Evolutionary conservation across 2,888 invertebrate genomes (phyloP).

Genomic region (Ophraella communa): DNA sequence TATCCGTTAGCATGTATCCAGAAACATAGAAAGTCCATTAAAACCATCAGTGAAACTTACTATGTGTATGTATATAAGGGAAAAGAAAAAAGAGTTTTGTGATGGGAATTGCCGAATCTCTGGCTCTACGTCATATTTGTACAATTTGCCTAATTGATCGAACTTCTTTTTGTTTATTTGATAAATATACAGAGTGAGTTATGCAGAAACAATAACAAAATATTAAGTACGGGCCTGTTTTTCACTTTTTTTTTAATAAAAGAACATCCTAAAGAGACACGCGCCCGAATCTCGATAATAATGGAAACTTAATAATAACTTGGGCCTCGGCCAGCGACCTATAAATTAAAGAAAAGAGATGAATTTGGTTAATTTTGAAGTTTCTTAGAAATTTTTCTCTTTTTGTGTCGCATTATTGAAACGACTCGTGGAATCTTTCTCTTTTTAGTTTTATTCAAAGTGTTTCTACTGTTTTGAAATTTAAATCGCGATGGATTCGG

Average conservation of each 20-base stretch:
- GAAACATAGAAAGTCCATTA: conserved; percentile 60
- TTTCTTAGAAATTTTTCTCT: conserved; percentile 30
- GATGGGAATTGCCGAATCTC: conserved; percentile 2
- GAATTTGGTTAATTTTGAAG: conserved; percentile 45
- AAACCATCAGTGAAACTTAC: conserved; percentile 54
- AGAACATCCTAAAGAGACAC: no score
- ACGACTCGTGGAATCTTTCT: conserved; percentile 9
- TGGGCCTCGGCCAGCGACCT: no score
- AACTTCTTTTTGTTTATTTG: not conserved
- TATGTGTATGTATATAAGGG: conserved; percentile 37
- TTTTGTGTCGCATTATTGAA: conserved; percentile 17
- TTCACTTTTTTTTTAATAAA: no score
- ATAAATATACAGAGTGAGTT: not conserved
- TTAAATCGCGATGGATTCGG: conserved; percentile 11
- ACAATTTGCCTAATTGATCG: not conserved
- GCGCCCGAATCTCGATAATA: no score
- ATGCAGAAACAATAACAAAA: not conserved
- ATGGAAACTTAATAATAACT: no score
- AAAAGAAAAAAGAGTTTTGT: conserved; percentile 35
- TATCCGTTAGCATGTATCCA: conserved; percentile 53
- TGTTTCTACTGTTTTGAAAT: conserved; percentile 27
- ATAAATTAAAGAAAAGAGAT: no score
- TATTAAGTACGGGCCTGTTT: not conserved
- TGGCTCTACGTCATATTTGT: not conserved
- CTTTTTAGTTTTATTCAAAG: not conserved